Evolutionary conservation across 1,140 invertebrate species (phyloP).

Genomic region (Dreissena polymorpha): DNA sequence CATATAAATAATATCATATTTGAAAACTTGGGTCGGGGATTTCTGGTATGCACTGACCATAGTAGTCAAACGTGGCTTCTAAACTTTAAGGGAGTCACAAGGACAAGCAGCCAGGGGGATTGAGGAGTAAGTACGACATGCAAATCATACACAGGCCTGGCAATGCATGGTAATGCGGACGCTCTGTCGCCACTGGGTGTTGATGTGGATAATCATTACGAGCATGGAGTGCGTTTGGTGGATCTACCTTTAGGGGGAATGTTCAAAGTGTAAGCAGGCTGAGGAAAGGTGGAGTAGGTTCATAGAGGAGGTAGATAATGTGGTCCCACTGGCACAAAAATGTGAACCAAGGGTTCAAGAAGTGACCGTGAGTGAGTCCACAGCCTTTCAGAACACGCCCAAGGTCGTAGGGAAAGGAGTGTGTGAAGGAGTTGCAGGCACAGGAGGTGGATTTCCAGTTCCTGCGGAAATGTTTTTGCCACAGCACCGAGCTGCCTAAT

Average conservation of each 20-base stretch:
- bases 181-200: conserved; percentile 7
- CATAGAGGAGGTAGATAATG: too few species aligned
- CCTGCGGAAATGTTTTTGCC: background rate
- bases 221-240: background rate
- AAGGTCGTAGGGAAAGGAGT: background rate
- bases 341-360: background rate
- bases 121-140: background rate
- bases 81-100: background rate
- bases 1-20: too few species aligned
- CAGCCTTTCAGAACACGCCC: background rate
- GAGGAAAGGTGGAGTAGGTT: conserved; percentile 2
- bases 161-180: conserved; percentile 40
- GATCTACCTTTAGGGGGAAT: conserved; percentile 28
- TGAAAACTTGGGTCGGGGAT: background rate
- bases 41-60: background rate
- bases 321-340: too few species aligned
- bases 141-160: background rate
- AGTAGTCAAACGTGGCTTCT: conserved; percentile 12
- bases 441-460: background rate
- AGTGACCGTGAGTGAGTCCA: background rate
- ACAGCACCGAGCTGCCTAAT: background rate
- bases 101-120: background rate
- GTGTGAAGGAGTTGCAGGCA: background rate
- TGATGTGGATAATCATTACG: background rate
- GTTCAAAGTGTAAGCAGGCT: conserved; percentile 1